These are phyloP conservation scores for Ellobius talpinus DNA, from an alignment of 2,113 vertebrate genomes.

Conservation along the genomic window DNA sequence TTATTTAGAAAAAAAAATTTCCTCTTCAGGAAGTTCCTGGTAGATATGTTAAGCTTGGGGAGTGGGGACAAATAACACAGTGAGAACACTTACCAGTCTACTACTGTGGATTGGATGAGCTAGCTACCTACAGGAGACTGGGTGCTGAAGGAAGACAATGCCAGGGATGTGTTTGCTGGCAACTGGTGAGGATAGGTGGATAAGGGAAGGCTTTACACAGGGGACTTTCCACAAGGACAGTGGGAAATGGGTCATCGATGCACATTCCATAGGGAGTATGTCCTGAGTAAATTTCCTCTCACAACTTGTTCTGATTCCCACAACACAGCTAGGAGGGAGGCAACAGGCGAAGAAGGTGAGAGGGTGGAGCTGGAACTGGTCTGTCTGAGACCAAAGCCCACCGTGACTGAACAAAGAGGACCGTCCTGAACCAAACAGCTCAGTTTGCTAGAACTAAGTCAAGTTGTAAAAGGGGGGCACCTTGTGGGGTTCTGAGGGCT, in stretches of 20 bases:
- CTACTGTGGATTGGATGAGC: background rate
- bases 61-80: background rate
- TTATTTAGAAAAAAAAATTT: no score
- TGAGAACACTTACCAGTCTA: background rate
- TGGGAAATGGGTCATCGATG: background rate
- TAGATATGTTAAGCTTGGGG: background rate
- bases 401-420: constrained; percentile 13
- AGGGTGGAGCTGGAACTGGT: background rate
- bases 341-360: background rate
- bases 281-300: background rate
- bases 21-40: background rate
- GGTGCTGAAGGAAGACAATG: background rate
- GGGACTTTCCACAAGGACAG: background rate
- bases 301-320: background rate
- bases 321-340: background rate
- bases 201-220: background rate
- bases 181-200: background rate
- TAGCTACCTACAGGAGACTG: background rate
- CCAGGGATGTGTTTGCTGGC: background rate
- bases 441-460: background rate
- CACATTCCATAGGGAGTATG: background rate
- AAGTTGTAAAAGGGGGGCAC: background rate
- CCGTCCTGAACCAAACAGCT: background rate
- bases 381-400: constrained; percentile 34
- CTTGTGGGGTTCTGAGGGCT: background rate